Evolutionary conservation across 2,113 vertebrate genomes (phyloP), one percentile per base, ranked within the genome.

Genomic region (Suricata suricatta): DNA sequence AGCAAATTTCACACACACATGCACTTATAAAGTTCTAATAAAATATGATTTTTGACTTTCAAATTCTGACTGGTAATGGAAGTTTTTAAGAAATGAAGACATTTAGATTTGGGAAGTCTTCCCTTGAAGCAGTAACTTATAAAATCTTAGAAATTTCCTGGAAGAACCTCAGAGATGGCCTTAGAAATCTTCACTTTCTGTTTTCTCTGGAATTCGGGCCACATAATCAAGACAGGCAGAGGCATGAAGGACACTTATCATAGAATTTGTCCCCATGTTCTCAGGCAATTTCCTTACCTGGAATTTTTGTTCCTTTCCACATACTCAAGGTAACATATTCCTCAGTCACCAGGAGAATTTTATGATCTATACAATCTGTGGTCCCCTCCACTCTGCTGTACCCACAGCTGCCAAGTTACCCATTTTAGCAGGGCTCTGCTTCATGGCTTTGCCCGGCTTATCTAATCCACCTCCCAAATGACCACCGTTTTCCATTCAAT

Each of bases 61-160:
- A 47, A 88, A 88, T 88, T 54, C 9, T 72, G 5, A 21, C 27
- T 52, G 6, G 4, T 41, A 79, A 74, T 80, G 15, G 23, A 3
- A 76, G 23, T 31, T 96, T 95, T 93, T 60, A 85, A n/a, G 54
- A 96, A 93, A 93, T 77, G 63, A 81, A 76, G 52, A 57, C 87
- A 84, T 82, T 64, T 88, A 57, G 8, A 25, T 60, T 60, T 63
- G 23, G 15, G 10, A 85, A 33, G 3, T 72, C 41, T 76, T 47
- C 19, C 21, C 35, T 60, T 63, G 66, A 52, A 76, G 23, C 13
- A 90, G 3, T 72, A 27, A 47, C 16, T 41, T 38, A 54, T 25
- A 74, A 57, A 44, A 79, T 72, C 29, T 23, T 68, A 38, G 35
- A 83, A 87, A 66, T 44, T 74, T 17, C 15, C 12, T 3, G 4